Percentiles rank a stretch among this genome's conserved stretches.
Evolutionary conservation across 2,797 vertebrate species (phyloP).

Genomic region (Eleutherodactylus coqui): DNA sequence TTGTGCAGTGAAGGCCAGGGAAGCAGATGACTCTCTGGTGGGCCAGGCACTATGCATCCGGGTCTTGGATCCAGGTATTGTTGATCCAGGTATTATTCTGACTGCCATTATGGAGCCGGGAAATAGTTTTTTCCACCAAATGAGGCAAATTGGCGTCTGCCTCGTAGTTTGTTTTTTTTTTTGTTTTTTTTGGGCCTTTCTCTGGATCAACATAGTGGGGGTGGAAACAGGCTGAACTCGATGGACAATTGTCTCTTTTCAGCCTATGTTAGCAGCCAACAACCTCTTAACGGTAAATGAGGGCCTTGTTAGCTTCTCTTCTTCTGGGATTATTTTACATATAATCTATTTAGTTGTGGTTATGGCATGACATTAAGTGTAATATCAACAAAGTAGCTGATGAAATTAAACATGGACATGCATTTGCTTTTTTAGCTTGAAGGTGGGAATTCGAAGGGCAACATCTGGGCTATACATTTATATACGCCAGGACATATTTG

Average conservation of each 20-base stretch:
- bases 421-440: background rate
- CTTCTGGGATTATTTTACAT: background rate
- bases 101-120: too few species aligned
- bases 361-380: background rate
- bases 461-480: background rate
- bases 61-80: too few species aligned
- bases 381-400: background rate
- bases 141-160: too few species aligned
- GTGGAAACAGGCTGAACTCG: too few species aligned
- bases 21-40: background rate
- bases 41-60: too few species aligned
- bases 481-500: background rate
- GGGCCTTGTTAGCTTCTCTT: background rate
- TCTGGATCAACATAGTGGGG: too few species aligned
- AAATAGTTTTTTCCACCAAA: too few species aligned
- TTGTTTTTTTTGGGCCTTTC: too few species aligned
- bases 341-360: background rate
- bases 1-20: background rate
- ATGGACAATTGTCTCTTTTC: background rate
- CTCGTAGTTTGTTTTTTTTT: too few species aligned
- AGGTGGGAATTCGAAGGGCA: too few species aligned
- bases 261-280: background rate
- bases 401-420: background rate
- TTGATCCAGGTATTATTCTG: too few species aligned
- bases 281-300: too few species aligned